phyloP scores from a whole-genome alignment of 2,113 vertebrate genomes.

The Melanerpes formicivorus region DNA sequence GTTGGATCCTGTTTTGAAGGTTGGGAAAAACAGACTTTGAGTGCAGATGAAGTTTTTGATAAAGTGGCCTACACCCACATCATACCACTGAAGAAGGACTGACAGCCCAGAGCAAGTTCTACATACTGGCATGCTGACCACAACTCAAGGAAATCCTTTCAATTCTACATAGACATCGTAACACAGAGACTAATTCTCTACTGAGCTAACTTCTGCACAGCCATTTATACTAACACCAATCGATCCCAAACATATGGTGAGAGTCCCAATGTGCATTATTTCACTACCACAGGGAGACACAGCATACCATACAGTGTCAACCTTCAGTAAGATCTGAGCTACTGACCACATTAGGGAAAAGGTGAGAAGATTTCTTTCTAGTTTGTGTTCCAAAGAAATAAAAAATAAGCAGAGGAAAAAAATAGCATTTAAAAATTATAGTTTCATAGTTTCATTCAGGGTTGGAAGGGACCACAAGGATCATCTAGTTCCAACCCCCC shows the following conservation, averaged over 20 bases:
- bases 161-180: background rate
- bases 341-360: background rate
- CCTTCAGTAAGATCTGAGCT: background rate
- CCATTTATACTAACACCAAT: background rate
- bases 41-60: background rate
- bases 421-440: background rate
- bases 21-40: background rate
- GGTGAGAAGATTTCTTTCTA: background rate
- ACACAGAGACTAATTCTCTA: background rate
- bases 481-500: too few relatives aligned
- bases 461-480: too few relatives aligned
- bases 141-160: background rate
- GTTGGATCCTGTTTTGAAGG: background rate
- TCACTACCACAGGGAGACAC: background rate
- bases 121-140: fast-evolving
- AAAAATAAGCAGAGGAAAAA: background rate
- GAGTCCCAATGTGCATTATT: background rate
- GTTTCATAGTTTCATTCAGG: too few relatives aligned
- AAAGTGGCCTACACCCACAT: background rate
- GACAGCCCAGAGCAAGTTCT: background rate
- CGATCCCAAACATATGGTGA: background rate
- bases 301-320: background rate
- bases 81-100: background rate
- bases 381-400: background rate
- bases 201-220: background rate